Evolutionary conservation across 1,140 invertebrate genomes (phyloP), one percentile per base, ranked within the genome.

Genomic region (Aplysia californica): DNA sequence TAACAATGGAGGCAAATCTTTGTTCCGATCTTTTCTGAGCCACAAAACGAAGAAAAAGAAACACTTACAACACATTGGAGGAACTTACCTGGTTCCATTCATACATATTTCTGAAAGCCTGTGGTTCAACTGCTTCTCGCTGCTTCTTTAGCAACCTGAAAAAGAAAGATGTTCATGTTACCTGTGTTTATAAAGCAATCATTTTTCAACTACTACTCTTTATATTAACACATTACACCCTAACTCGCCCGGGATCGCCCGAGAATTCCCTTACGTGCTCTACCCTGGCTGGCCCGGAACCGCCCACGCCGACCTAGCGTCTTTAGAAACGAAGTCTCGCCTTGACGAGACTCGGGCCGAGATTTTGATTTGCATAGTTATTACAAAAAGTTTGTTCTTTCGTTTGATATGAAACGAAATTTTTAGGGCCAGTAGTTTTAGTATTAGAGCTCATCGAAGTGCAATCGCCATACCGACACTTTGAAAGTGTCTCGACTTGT

Each of bases 11-110:
- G 26, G 18, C 33, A 36, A 18, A 33, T 10, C 18, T 36, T 29
- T 66, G 6, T 33, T 66, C 18, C 35, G 15, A 23, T 18, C 36
- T n/a, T n/a, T n/a, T n/a, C n/a, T n/a, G n/a, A n/a, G n/a, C n/a
- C n/a, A n/a, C n/a, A n/a, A n/a, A n/a, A n/a, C n/a, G n/a, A 36
- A 41, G 36, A 65, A 38, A 41, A 66, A 33, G 44, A 64, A 20
- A 73, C 1, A 59, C 18, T 44, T 33, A 44, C 65, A n/a, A 55
- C 20, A 73, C 35, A 44, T 31, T 72, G 10, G 26, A 75, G 6
- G 18, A 39, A n/a, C 41, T 68, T 73, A 85, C 81, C 77, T 80
- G 77, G 56, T 82, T 83, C 83, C 83, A 86, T 26, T 50, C 31
- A 50, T 82, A 79, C 5, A 76, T 77, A 38, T 44, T 80, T 15